Percentiles rank a stretch among this genome's conserved stretches.
Conservation (phyloP, 2,797 vertebrate species). For the Phrynocephalus guinanensis region DNA sequence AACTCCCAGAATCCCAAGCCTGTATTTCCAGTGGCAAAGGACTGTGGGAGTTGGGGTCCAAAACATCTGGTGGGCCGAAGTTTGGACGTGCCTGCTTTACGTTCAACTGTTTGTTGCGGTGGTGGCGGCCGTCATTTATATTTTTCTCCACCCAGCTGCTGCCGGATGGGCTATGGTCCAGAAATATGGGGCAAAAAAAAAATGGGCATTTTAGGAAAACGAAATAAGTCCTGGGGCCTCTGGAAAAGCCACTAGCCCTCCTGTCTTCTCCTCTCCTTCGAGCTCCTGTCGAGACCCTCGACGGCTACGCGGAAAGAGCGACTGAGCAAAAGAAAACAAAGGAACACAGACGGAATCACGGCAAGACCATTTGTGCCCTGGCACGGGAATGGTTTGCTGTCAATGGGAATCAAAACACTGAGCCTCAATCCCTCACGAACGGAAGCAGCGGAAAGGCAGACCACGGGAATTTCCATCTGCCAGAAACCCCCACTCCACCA, state of each 20-base stretch:
- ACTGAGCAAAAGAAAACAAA: not conserved
- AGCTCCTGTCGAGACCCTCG: too few species aligned
- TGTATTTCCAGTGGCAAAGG: too few species aligned
- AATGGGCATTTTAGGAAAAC: not conserved
- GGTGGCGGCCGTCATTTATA: not conserved
- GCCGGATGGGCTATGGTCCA: not conserved
- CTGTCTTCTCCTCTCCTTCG: too few species aligned
- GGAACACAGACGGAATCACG: not conserved
- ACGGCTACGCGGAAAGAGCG: not conserved
- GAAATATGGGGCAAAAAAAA: not conserved
- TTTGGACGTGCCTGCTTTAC: too few species aligned
- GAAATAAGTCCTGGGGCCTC: too few species aligned
- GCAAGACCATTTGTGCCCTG: not conserved
- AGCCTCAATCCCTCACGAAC: not conserved
- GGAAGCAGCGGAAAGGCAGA: too few species aligned
- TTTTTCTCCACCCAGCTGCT: not conserved
- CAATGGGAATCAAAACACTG: not conserved
- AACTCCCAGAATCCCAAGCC: too few species aligned
- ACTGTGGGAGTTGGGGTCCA: too few species aligned
- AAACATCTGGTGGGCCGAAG: too few species aligned
- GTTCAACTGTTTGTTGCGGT: too few species aligned
- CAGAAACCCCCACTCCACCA: not conserved
- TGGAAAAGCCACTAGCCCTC: not conserved
- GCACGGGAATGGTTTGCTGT: not conserved
- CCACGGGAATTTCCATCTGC: not conserved